Percentiles rank a stretch among this genome's conserved stretches.
Evolutionary conservation across 2,797 vertebrate species (phyloP).

Genomic region (Manis pentadactyla): DNA sequence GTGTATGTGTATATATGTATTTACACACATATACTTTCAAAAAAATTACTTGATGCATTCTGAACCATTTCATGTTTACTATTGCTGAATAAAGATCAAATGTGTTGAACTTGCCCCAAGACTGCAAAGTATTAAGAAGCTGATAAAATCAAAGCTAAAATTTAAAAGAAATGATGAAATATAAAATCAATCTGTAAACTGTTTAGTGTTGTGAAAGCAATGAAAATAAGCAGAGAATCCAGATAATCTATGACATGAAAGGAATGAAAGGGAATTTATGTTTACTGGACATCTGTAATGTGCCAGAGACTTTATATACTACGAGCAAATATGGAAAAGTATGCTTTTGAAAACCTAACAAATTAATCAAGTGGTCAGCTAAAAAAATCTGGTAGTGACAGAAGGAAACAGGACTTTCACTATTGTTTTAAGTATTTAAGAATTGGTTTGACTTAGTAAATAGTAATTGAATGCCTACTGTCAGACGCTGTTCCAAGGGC

Average conservation of each 20-base stretch:
- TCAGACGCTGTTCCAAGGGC: neutral
- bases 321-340: neutral
- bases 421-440: neutral
- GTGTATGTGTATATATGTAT: neutral
- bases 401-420: neutral
- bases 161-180: slow-evolving; percentile 26
- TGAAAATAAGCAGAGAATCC: neutral
- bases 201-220: neutral
- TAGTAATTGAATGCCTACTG: neutral
- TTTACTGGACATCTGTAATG: neutral
- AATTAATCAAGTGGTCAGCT: neutral
- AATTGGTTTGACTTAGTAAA: neutral
- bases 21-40: neutral
- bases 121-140: slow-evolving; percentile 4
- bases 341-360: neutral
- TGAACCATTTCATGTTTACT: neutral
- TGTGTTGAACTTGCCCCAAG: neutral
- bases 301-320: neutral
- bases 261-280: neutral
- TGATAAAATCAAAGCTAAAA: slow-evolving; percentile 11
- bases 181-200: neutral
- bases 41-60: neutral
- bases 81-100: neutral
- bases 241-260: neutral
- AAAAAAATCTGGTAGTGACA: neutral